Evolutionary conservation across 2,888 invertebrate genomes (phyloP).

Genomic region (Tipula helvola): DNA sequence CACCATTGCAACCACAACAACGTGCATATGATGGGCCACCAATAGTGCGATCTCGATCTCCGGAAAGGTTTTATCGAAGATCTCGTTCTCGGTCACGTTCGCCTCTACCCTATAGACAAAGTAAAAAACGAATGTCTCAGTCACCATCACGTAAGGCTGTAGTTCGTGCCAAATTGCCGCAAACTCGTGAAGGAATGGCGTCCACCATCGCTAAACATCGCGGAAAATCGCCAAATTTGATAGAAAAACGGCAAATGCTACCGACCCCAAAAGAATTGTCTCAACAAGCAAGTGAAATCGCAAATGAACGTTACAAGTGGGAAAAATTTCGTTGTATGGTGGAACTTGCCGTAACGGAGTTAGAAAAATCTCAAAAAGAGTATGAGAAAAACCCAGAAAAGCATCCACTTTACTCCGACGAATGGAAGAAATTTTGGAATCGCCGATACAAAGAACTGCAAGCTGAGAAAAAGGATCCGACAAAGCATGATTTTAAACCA

Average conservation of each 20-base stretch:
- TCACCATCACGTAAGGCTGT: neutral
- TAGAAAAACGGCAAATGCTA: constrained; percentile 15
- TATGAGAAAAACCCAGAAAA: constrained; percentile 79
- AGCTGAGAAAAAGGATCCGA: constrained; percentile 46
- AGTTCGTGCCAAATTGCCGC: neutral
- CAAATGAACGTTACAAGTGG: constrained; percentile 40
- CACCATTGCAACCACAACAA: neutral
- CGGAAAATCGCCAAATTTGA: neutral
- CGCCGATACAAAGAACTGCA: constrained; percentile 67
- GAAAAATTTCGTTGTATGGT: constrained; percentile 34
- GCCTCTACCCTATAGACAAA: neutral
- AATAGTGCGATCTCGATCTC: neutral
- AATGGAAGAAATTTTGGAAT: constrained; percentile 88
- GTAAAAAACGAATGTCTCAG: neutral
- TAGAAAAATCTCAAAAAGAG: constrained; percentile 53
- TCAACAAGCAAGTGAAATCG: constrained; percentile 30
- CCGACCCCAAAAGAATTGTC: constrained; percentile 32
- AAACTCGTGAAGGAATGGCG: neutral
- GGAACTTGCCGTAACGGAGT: constrained; percentile 33
- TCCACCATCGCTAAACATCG: neutral
- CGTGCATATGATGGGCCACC: neutral
- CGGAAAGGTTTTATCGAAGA: neutral
- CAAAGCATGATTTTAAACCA: constrained; percentile 73
- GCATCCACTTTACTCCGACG: constrained; percentile 75
- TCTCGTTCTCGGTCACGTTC: neutral